These are phyloP conservation scores for Callyntrura sp. DNA, from an alignment of 2,888 invertebrate species.

Conservation along the genomic window DNA sequence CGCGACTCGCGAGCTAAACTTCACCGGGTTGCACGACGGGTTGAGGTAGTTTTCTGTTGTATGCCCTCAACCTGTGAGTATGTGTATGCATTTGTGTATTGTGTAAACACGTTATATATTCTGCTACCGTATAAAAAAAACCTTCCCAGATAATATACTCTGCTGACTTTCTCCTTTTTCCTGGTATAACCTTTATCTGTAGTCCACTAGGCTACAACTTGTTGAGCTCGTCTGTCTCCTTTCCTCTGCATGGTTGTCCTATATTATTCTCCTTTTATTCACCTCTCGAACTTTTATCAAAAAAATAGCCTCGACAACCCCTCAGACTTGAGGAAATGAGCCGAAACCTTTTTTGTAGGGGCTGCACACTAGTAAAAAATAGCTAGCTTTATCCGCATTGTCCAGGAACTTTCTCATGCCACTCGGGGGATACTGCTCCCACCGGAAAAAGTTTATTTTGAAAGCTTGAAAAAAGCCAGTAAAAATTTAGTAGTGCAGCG, in stretches of 20 bases:
- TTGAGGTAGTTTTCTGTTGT: slow-evolving; percentile 16
- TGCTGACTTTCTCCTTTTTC: too few species aligned
- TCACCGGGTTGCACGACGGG: background rate
- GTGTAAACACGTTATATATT: slow-evolving; percentile 53
- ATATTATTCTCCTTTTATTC: background rate
- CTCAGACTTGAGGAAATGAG: slow-evolving; percentile 37
- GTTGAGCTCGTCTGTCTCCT: background rate
- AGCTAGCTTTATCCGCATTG: too few species aligned
- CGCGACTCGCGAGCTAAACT: background rate
- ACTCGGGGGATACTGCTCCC: too few species aligned
- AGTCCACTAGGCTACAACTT: slow-evolving; percentile 21
- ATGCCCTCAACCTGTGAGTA: background rate
- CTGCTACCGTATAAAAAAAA: too few species aligned
- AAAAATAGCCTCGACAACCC: slow-evolving; percentile 20
- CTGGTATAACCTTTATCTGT: too few species aligned
- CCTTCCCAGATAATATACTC: too few species aligned
- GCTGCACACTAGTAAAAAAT: background rate
- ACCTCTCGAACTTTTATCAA: background rate
- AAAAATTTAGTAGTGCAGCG: too few species aligned
- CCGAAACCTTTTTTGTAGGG: background rate
- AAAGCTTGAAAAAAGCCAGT: background rate
- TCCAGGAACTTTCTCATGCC: too few species aligned
- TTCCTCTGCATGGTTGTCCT: background rate
- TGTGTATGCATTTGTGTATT: background rate
- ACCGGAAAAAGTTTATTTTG: slow-evolving; percentile 33